Evolutionary conservation across 2,113 vertebrate genomes (phyloP).

Genomic region (Motacilla tschutschensis): DNA sequence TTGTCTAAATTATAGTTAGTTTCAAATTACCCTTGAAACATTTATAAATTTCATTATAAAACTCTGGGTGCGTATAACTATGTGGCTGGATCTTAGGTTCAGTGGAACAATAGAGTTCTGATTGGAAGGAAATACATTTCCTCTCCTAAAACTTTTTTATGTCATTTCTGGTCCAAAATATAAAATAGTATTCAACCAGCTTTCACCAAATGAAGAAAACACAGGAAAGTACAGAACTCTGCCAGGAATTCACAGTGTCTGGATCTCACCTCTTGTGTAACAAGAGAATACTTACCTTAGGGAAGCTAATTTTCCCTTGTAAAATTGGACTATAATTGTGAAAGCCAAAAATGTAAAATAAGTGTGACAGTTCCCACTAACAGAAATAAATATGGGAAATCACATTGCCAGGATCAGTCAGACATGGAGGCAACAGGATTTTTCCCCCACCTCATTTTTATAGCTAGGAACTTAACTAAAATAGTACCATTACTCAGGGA

Average conservation of each 20-base stretch:
- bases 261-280: slow-evolving; percentile 61
- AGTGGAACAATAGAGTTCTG: slow-evolving; percentile 30
- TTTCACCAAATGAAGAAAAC: slow-evolving; percentile 44
- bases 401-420: slow-evolving; percentile 7
- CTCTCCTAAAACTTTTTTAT: slow-evolving; percentile 31
- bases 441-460: neutral
- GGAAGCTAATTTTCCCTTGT: slow-evolving; percentile 61
- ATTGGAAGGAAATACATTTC: slow-evolving; percentile 48
- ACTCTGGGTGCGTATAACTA: neutral
- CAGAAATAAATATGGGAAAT: slow-evolving; percentile 3
- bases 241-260: slow-evolving; percentile 61
- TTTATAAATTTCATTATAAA: neutral
- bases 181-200: slow-evolving; percentile 33
- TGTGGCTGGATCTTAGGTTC: neutral
- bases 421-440: slow-evolving; percentile 6
- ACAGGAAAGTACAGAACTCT: slow-evolving; percentile 19
- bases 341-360: slow-evolving; percentile 57
- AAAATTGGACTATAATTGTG: slow-evolving; percentile 38
- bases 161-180: slow-evolving; percentile 28
- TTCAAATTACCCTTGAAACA: slow-evolving; percentile 3
- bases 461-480: neutral
- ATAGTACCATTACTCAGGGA: neutral
- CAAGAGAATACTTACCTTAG: slow-evolving; percentile 48
- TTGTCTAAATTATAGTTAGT: neutral
- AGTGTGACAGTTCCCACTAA: slow-evolving; percentile 47